Evolutionary conservation across 2,888 invertebrate species (phyloP).

Genomic region (Nomada fabriciana): DNA sequence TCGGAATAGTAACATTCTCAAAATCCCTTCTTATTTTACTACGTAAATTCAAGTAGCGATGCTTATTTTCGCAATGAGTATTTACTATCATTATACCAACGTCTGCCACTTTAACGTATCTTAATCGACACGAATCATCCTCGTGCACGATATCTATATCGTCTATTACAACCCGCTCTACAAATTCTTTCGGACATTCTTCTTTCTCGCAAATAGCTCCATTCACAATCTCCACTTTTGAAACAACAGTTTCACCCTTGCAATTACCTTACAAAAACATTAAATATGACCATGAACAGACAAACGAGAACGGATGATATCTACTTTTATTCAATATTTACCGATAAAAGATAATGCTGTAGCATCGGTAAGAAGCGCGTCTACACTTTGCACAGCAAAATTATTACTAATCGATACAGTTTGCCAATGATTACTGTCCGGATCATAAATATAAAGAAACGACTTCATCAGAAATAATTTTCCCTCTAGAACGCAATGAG

Average conservation of each 20-base stretch:
- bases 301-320: not conserved
- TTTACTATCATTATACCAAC: constrained; percentile 24
- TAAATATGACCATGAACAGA: too few relatives aligned
- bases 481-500: constrained; percentile 67
- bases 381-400: not conserved
- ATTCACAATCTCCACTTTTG: constrained; percentile 9
- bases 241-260: constrained; percentile 5
- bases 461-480: constrained; percentile 72
- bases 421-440: constrained; percentile 64
- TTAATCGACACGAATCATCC: constrained; percentile 1
- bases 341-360: constrained; percentile 30
- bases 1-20: constrained; percentile 31
- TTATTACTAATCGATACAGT: not conserved
- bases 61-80: not conserved
- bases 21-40: constrained; percentile 6
- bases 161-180: not conserved
- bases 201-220: constrained; percentile 2
- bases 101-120: not conserved
- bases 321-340: constrained; percentile 9
- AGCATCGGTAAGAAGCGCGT: constrained; percentile 14
- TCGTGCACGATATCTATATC: not conserved
- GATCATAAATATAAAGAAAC: constrained; percentile 70
- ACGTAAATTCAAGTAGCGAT: constrained; percentile 22
- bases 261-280: not conserved
- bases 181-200: not conserved